Evolutionary conservation across 2,888 invertebrate genomes (phyloP), one percentile per base, ranked within the genome.

Genomic region (Elaeidobius kamerunicus): DNA sequence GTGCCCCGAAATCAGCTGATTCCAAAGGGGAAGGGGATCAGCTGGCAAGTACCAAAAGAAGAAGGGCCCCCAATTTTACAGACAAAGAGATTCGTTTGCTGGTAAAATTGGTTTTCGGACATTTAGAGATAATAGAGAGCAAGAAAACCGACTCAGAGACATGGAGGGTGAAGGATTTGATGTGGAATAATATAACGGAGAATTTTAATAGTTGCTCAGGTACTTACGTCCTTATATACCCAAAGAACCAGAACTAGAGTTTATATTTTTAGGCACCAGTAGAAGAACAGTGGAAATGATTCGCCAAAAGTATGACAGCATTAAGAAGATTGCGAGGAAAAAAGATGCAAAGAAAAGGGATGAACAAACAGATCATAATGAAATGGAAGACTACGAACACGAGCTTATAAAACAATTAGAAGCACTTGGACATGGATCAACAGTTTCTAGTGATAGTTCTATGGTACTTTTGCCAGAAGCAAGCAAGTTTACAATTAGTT

Each of bases 91-190:
- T 49, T 5, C 41, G 52, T 5, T 41, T 45, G 19, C 16, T 56
- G n/a, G 47, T 52, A 32, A 52, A 45, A n/a, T 32, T 56, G 6
- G 47, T 49, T n/a, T 48, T 56, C 30, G 48, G 16, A 9, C 52
- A 56, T 23, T 34, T 52, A 28, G 56, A 56, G 5, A 36, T 56
- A n/a, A 44, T 56, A 38, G 56, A 56, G 17, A 52, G 30, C 42
- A 56, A 52, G 40, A 52, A 56, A 34, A 48, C 48, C 2, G 56
- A 56, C 18, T 52, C 56, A 12, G 48, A 52, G 30, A 56, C 56
- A 11, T 56, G 56, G 52, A 34, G 49, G 32, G 38, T 52, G 5
- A 56, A 56, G 18, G 48, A 52, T 40, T 23, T 49, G 7, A 36
- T 52, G 1, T 56, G 56, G 56, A 56, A 52, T 42, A 52, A 35